Base-by-base conservation (phyloP, 2,797 vertebrate genomes). In the Gallinago nigripennis region DNA sequence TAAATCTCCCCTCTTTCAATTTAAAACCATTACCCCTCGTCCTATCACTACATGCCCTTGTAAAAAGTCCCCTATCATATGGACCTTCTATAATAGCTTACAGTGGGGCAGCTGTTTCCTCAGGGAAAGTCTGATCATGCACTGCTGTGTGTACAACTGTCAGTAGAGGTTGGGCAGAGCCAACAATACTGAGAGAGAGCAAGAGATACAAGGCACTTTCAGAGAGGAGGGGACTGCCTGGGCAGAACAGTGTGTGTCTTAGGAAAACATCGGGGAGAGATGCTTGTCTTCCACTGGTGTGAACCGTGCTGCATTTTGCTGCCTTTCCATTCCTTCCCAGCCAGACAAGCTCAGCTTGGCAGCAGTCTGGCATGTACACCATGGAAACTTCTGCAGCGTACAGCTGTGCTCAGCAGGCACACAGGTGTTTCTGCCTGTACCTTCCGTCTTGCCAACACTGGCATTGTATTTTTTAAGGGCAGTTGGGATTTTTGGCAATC, bases 391-490 rank as follows among this genome's bases (percentile, higher is more conserved):
- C 75, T 89, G 35, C 15, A 58, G 56, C 4, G 24, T 88, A 71
- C 86, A 94, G 86, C 86, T 95, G 76, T 37, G 46, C 41, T 80
- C 46, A 90, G 72, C 77, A 53, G 66, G 68, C 60, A 88, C 73
- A 63, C 83, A 93, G 87, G 92, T 97, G 83, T 88, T 96, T 90
- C 54, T 79, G 77, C 41, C 58, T 91, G 81, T 92, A 91, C 81
- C 78, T 96, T 95, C 81, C 91, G 72, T 83, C 58, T 66, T 93
- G 88, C 92, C 92, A 95, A 77, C 18, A 73, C 25, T 75, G 87
- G 45, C 23, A 60, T 45, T 90, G 31, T 4, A 25, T 27, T 61
- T 94, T 95, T 92, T 54, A 71, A 91, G 77, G 45, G n/a, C 20
- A 88, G 86, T 87, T 51, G 8, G 66, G 82, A 45, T 79, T 94